phyloP scores from a whole-genome alignment of 2,888 invertebrate species.

The Exephanes ischioxanthus region DNA sequence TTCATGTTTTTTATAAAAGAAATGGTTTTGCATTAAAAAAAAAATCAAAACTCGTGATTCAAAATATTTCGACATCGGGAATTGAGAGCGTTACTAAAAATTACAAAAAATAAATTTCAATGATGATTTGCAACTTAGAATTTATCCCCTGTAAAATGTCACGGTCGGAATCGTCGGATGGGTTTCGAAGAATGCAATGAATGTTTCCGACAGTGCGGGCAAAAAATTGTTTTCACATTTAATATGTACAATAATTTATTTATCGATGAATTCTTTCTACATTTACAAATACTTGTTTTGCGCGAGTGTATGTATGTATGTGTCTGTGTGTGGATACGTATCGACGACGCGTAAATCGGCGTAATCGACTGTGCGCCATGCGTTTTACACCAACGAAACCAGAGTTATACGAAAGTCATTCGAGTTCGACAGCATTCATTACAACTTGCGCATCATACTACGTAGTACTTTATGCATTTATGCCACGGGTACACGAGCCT shows the following conservation, averaged over 20 bases:
- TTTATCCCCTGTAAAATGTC: not conserved
- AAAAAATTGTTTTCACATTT: constrained; percentile 21
- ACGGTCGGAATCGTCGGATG: not conserved
- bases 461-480: constrained; percentile 49
- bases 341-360: constrained; percentile 71
- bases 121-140: too few relatives aligned
- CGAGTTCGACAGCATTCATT: constrained; percentile 27
- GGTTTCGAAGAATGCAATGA: not conserved
- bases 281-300: constrained; percentile 80
- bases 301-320: constrained; percentile 6
- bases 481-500: constrained; percentile 60
- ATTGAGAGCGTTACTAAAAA: too few relatives aligned
- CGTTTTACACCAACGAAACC: constrained; percentile 45
- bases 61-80: too few relatives aligned
- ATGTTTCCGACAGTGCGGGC: not conserved
- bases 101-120: too few relatives aligned
- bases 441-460: constrained; percentile 44
- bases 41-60: too few relatives aligned
- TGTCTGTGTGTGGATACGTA: constrained; percentile 67
- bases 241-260: constrained; percentile 84
- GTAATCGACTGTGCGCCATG: constrained; percentile 67
- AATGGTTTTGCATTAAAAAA: too few relatives aligned
- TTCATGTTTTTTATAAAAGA: too few relatives aligned
- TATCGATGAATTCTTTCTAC: constrained; percentile 79
- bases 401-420: constrained; percentile 29